Evolutionary conservation across 2,888 invertebrate species (phyloP), one percentile per base, ranked within the genome.

Genomic region (Sturmia bella): DNA sequence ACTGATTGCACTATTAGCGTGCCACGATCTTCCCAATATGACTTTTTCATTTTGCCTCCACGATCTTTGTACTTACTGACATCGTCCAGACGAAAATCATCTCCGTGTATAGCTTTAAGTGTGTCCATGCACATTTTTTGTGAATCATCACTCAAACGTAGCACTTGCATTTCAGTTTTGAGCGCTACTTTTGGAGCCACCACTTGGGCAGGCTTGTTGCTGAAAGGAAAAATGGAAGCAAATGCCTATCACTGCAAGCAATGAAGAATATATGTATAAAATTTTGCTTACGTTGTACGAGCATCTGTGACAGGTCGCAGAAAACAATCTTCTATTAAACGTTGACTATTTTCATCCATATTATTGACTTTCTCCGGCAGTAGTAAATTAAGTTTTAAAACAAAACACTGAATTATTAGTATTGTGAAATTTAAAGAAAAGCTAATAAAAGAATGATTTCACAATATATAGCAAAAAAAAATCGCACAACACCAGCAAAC

Each of bases 1-100:
- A 89, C 87, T 41, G 91, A 88, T 70, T 94, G 94, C 0, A 96
- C 94, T 11, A 96, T 92, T 11, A 96, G 92, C 85, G 94, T 94
- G 5, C 96, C 95, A 84, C 94, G 92, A 86, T 95, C 95, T 91
- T 95, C 92, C 96, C 96, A 96, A 89, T 94, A 96, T 21, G 94
- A 93, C 84, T 94, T 94, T 48, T 93, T 92, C 41, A 96, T 92
- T 85, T 94, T 94, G 19, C 93, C 92, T 11, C 93, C 92, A 17
- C 94, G 94, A 88, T 96, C 95, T 91, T 93, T 94, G 92, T 94
- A 94, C 73, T 92, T 90, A 73, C 92, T 90, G 21, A 92, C 92
- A 87, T 92, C 93, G 27, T 92, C 91, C 75, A 94, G 89, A 86
- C 92, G 92, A 86, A 93, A 94, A 80, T 93, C 94, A 79, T 94